A percentile compares a stretch with the other conserved stretches of the same genome.
Evolutionary conservation across 2,797 vertebrate genomes (phyloP).

Genomic region (Eremophila alpestris): DNA sequence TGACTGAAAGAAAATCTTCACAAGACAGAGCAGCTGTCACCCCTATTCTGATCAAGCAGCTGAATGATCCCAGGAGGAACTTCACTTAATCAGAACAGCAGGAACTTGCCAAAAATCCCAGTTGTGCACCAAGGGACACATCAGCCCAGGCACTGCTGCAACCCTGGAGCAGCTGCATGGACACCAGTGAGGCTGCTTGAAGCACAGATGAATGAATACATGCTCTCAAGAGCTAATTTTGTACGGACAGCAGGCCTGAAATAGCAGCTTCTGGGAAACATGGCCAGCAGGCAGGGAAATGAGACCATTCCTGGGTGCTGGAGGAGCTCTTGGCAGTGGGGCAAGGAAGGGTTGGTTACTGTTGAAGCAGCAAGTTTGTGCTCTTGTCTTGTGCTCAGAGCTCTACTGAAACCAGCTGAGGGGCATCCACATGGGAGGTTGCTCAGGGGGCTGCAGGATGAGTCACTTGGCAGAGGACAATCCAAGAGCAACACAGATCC

Average conservation of each 20-base stretch:
- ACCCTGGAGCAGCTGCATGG: background rate
- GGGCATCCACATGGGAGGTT: background rate
- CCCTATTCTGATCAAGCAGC: background rate
- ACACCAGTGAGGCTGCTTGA: background rate
- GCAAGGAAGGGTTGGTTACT: background rate
- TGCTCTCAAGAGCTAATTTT: background rate
- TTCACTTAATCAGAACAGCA: background rate
- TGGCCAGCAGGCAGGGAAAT: background rate
- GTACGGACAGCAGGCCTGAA: background rate
- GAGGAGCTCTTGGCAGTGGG: background rate
- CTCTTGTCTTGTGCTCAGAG: background rate
- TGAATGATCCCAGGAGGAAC: background rate
- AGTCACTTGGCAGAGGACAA: background rate
- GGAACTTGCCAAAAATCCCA: background rate
- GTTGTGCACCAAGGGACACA: background rate
- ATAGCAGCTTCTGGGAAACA: background rate
- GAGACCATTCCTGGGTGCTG: background rate
- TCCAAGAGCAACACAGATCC: background rate
- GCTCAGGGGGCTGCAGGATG: background rate
- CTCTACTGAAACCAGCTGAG: background rate
- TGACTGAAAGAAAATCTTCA: background rate
- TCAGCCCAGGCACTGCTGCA: background rate
- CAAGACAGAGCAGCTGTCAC: background rate
- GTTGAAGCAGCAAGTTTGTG: background rate
- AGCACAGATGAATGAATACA: background rate